phyloP scores from a whole-genome alignment of 2,113 vertebrate species.

The Sus scrofa region DNA sequence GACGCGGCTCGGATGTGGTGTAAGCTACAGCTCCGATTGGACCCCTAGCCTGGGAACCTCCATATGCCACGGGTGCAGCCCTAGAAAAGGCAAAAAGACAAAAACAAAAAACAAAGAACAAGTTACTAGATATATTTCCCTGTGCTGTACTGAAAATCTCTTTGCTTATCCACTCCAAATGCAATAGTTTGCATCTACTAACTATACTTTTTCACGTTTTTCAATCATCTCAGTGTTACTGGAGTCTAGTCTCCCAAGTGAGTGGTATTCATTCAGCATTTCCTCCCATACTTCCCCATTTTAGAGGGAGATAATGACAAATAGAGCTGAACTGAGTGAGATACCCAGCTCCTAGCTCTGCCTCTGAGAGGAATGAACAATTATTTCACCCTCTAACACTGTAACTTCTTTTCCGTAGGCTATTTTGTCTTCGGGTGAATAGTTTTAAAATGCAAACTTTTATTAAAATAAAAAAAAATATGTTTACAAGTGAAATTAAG shows the following conservation, averaged over 20 bases:
- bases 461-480: constrained; percentile 63
- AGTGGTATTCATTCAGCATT: neutral
- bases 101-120: too few species aligned
- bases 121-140: too few species aligned
- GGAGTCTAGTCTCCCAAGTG: neutral
- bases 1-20: too few species aligned
- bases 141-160: too few species aligned
- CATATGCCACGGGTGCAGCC: too few species aligned
- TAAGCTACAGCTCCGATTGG: too few species aligned
- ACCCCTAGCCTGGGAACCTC: too few species aligned
- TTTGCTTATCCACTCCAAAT: too few species aligned
- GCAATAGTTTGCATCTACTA: too few species aligned
- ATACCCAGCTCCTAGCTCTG: neutral
- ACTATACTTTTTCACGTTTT: neutral
- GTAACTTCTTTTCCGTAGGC: neutral
- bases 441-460: constrained; percentile 56
- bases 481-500: constrained; percentile 67
- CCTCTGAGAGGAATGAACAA: neutral
- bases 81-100: too few species aligned
- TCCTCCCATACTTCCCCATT: neutral
- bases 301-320: neutral
- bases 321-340: neutral
- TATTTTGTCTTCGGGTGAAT: neutral
- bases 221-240: neutral
- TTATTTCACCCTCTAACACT: neutral